phyloP scores from a whole-genome alignment of 2,113 vertebrate species.

The Rhineura floridana region DNA sequence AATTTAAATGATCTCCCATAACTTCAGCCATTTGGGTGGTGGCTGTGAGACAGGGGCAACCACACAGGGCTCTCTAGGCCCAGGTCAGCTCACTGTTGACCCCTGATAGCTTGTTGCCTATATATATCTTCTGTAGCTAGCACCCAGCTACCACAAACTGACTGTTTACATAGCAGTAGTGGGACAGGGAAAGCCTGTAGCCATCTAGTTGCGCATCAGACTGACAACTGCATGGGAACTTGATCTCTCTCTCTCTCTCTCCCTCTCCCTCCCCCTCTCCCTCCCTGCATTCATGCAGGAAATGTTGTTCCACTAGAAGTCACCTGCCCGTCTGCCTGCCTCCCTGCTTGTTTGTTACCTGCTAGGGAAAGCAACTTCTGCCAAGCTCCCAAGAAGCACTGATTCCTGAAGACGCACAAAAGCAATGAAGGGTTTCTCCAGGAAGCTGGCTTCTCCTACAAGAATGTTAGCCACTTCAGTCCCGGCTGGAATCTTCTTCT shows the following conservation, averaged over 20 bases:
- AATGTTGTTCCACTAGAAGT: neutral
- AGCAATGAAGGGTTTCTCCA: slow-evolving; percentile 71
- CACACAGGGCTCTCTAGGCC: neutral
- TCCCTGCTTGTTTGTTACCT: slow-evolving; percentile 63
- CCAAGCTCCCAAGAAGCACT: slow-evolving; percentile 66
- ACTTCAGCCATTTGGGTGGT: neutral
- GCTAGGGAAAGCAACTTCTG: slow-evolving; percentile 78
- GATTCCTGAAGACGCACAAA: slow-evolving; percentile 73
- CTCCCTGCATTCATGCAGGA: neutral
- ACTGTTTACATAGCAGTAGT: neutral
- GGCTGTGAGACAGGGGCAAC: neutral
- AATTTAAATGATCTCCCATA: neutral
- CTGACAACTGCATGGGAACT: neutral
- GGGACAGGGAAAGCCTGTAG: neutral
- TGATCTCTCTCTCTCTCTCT: neutral
- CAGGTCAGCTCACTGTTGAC: neutral
- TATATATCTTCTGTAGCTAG: neutral
- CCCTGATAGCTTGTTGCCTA: too few relatives aligned
- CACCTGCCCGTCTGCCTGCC: too few relatives aligned
- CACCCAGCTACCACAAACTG: neutral
- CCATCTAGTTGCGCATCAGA: neutral
- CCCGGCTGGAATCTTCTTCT: slow-evolving; percentile 70
- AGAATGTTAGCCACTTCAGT: slow-evolving; percentile 74
- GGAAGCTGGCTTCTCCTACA: slow-evolving; percentile 76
- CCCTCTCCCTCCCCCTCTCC: neutral